A percentile compares a stretch with the other conserved stretches of the same genome.
Evolutionary conservation across 2,797 vertebrate genomes (phyloP).

Genomic region (Rhabdomys pumilio): DNA sequence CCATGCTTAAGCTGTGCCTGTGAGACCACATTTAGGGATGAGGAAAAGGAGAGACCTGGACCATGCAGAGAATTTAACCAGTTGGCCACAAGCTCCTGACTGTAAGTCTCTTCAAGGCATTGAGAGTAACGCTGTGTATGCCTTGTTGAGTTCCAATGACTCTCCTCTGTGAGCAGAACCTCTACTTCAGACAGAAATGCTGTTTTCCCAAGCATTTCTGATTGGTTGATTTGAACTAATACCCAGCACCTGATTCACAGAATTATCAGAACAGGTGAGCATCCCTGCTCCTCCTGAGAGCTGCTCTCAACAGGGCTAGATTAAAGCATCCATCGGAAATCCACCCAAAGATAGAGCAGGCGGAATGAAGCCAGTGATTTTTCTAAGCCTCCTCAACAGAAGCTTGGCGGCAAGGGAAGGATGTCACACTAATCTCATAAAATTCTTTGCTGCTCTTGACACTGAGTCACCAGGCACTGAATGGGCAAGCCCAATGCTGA

Average conservation of each 20-base stretch:
- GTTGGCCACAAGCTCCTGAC: neutral
- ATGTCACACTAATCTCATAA: slow-evolving; percentile 26
- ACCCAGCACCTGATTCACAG: neutral
- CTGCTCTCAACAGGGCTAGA: neutral
- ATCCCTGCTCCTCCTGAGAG: too few species aligned
- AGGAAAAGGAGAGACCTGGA: neutral
- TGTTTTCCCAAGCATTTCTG: neutral
- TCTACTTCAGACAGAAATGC: neutral
- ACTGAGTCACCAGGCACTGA: slow-evolving; percentile 59
- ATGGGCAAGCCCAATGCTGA: slow-evolving; percentile 59
- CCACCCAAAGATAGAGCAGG: neutral
- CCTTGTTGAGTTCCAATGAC: neutral
- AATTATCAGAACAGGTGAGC: neutral
- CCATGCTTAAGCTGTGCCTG: neutral
- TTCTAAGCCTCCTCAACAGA: neutral
- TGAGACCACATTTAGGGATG: neutral
- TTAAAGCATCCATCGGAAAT: neutral
- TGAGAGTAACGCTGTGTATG: rapidly evolving
- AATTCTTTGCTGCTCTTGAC: slow-evolving; percentile 64
- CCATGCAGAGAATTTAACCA: rapidly evolving
- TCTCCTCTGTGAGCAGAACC: neutral
- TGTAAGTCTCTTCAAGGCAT: neutral
- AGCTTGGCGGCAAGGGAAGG: neutral
- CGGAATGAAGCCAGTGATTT: neutral
- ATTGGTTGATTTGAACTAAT: neutral